Conservation (phyloP, 2,797 vertebrate species). For the Eulemur mongoz region DNA sequence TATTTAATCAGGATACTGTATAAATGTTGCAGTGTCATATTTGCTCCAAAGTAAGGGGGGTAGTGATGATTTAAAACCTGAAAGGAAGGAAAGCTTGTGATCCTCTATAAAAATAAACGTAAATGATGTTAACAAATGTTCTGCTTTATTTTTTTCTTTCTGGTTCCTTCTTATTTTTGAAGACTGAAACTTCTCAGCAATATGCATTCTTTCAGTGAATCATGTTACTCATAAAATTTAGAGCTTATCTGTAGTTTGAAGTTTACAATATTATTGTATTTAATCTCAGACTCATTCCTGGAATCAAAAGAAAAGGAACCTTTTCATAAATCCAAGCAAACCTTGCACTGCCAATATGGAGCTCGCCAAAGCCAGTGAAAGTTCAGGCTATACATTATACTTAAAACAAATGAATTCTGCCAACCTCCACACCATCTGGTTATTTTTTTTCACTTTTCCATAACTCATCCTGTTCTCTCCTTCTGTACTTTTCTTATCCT, state of each 20-base stretch:
- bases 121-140: slow-evolving; percentile 63
- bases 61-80: slow-evolving; percentile 16
- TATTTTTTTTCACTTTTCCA: slow-evolving; percentile 44
- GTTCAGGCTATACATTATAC: slow-evolving; percentile 45
- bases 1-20: not conserved
- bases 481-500: slow-evolving; percentile 49
- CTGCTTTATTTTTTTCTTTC: slow-evolving; percentile 28
- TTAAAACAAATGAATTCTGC: slow-evolving; percentile 56
- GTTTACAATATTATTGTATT: slow-evolving; percentile 25
- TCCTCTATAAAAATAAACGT: slow-evolving; percentile 33
- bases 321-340: slow-evolving; percentile 3
- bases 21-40: not conserved
- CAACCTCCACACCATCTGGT: slow-evolving; percentile 40
- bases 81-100: not conserved
- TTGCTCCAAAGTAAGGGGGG: not conserved
- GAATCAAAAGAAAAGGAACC: slow-evolving; percentile 35
- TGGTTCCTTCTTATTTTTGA: not conserved
- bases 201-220: slow-evolving; percentile 19
- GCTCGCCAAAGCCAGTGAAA: slow-evolving; percentile 43
- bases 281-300: slow-evolving; percentile 22
- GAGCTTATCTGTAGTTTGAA: not conserved
- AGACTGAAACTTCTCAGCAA: slow-evolving; percentile 5
- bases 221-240: slow-evolving; percentile 29
- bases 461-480: slow-evolving; percentile 49
- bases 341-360: not conserved